Percentiles rank a stretch among this genome's conserved stretches.
These are phyloP conservation scores for Nemopilema nomurai DNA, from an alignment of 30 jellyfish, hydroid and myxozoan genomes.

Conservation along the genomic window DNA sequence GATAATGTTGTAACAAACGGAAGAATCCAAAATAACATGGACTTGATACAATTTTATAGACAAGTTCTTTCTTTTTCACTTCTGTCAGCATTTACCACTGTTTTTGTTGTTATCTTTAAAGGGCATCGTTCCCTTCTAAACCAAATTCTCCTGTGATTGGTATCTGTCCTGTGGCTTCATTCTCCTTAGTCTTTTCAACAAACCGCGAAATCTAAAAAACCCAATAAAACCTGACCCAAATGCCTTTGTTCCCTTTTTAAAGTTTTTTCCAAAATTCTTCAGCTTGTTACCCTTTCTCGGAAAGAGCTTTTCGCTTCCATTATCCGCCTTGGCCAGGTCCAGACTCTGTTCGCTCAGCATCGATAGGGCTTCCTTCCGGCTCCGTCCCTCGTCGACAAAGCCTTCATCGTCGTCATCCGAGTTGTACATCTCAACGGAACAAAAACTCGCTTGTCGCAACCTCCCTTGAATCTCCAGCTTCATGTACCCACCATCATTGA, in stretches of 20 bases:
- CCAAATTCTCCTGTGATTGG: not conserved
- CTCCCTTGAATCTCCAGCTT: slow-evolving; percentile 37
- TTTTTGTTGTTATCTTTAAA: too few relatives aligned
- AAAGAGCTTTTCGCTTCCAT: not conserved
- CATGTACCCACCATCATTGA: slow-evolving; percentile 26
- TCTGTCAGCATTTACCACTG: too few relatives aligned
- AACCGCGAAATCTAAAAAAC: slow-evolving; percentile 35
- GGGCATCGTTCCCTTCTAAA: not conserved
- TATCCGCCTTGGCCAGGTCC: not conserved
- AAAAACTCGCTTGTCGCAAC: slow-evolving; percentile 52
- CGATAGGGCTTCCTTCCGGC: slow-evolving; percentile 45
- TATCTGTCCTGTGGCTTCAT: not conserved
- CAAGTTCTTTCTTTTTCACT: too few relatives aligned
- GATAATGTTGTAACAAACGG: too few relatives aligned
- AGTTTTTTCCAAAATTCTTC: slow-evolving; percentile 6
- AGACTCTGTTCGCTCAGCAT: slow-evolving; percentile 18
- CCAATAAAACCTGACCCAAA: slow-evolving; percentile 23
- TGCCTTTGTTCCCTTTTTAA: slow-evolving; percentile 3
- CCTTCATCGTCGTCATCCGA: slow-evolving; percentile 19
- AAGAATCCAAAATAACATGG: too few relatives aligned
- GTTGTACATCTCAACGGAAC: slow-evolving; percentile 27
- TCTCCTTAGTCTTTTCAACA: slow-evolving; percentile 11
- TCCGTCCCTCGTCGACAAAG: not conserved
- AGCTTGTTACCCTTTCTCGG: not conserved
- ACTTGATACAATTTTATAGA: too few relatives aligned